These are phyloP conservation scores for Upupa epops DNA, from an alignment of 2,113 vertebrate species.

Conservation along the genomic window DNA sequence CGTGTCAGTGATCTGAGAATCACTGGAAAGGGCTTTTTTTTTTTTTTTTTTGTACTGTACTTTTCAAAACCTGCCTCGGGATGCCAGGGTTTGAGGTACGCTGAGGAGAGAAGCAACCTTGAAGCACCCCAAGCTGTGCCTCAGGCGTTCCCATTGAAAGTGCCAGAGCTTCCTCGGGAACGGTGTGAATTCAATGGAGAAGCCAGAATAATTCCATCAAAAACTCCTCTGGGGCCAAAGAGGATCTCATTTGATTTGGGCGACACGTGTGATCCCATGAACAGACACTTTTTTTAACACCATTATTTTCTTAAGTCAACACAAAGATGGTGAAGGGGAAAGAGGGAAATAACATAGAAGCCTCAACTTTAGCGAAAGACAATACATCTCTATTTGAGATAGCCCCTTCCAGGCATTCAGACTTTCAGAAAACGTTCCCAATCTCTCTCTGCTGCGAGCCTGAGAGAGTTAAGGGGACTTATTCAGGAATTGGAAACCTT, in stretches of 20 bases:
- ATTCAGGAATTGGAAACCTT: slow-evolving; percentile 42
- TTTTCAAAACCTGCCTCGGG: slow-evolving; percentile 35
- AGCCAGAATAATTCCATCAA: slow-evolving; percentile 51
- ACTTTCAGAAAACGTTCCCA: slow-evolving; percentile 6
- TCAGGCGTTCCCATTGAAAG: slow-evolving; percentile 43
- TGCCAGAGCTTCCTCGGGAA: slow-evolving; percentile 27
- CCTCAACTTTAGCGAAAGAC: slow-evolving; percentile 37
- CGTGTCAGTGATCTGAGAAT: slow-evolving; percentile 65
- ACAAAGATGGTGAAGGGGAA: slow-evolving; percentile 35
- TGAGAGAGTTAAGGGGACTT: slow-evolving; percentile 54
- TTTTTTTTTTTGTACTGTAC: background rate
- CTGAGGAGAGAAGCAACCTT: slow-evolving; percentile 28
- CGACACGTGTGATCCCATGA: slow-evolving; percentile 25
- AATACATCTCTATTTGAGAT: background rate
- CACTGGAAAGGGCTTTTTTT: slow-evolving; percentile 1
- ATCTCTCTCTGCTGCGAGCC: background rate
- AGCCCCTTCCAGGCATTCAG: slow-evolving; percentile 20
- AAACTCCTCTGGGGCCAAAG: slow-evolving; percentile 16
- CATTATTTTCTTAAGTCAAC: slow-evolving; percentile 45
- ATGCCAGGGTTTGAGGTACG: slow-evolving; percentile 31
- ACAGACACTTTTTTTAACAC: slow-evolving; percentile 20
- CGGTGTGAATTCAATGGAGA: slow-evolving; percentile 33
- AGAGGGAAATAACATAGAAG: slow-evolving; percentile 47
- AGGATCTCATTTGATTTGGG: slow-evolving; percentile 43
- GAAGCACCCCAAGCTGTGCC: slow-evolving; percentile 34